Percentiles rank a stretch among this genome's conserved stretches.
Evolutionary conservation across 1,140 invertebrate species (phyloP).

Genomic region (Teleogryllus occipitalis): DNA sequence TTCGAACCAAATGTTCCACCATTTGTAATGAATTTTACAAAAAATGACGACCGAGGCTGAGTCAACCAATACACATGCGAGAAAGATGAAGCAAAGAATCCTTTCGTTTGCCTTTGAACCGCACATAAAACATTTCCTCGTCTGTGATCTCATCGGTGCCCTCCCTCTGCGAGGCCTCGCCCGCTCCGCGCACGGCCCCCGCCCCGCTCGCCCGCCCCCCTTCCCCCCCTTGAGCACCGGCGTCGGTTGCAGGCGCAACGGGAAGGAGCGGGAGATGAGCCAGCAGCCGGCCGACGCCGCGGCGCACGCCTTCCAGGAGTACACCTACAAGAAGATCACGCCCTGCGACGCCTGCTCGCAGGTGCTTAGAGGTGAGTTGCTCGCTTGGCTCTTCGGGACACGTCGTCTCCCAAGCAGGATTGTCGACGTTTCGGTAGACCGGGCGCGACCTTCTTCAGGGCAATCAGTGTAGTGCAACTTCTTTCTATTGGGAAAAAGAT

Average conservation of each 20-base stretch:
- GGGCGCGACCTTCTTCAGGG: neutral
- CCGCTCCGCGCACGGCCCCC: too few relatives aligned
- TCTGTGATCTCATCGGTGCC: too few relatives aligned
- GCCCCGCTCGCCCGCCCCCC: too few relatives aligned
- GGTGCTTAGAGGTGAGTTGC: constrained; percentile 67
- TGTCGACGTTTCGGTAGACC: neutral
- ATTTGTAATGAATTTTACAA: too few relatives aligned
- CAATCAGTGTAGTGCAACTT: too few relatives aligned
- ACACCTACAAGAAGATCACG: constrained; percentile 92
- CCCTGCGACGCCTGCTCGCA: constrained; percentile 90
- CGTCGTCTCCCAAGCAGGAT: neutral
- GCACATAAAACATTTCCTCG: too few relatives aligned
- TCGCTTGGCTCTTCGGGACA: neutral
- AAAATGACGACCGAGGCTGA: too few relatives aligned
- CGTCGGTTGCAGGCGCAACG: constrained; percentile 32
- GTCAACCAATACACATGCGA: too few relatives aligned
- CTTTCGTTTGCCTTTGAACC: too few relatives aligned
- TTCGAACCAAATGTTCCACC: too few relatives aligned
- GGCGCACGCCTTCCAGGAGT: constrained; percentile 80
- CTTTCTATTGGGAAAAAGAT: neutral
- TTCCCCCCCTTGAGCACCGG: neutral
- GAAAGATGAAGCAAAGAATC: too few relatives aligned
- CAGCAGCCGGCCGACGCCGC: constrained; percentile 42
- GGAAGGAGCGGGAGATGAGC: constrained; percentile 22
- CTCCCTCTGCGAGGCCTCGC: neutral